Evolutionary conservation across 35 echinoderm and acorn worm species (phyloP).

Genomic region (Stichopus chloronotus): DNA sequence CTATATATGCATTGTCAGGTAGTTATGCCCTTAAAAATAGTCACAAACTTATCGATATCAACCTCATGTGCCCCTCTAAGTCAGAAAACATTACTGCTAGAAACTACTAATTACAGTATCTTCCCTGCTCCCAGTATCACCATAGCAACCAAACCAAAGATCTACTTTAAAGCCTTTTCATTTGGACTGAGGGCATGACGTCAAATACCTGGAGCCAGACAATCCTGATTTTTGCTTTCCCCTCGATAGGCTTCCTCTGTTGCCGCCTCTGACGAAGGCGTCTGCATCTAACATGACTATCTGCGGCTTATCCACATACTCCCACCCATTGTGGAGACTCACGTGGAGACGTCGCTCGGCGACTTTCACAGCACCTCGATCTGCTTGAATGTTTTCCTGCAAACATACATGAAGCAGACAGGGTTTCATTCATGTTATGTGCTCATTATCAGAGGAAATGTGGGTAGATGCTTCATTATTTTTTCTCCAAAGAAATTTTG

Average conservation of each 20-base stretch:
- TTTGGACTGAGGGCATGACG: too few species aligned
- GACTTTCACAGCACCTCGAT: conserved; percentile 67
- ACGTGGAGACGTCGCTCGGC: conserved; percentile 90
- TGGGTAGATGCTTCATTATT: neutral
- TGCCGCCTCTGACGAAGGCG: conserved; percentile 58
- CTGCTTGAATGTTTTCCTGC: conserved; percentile 76
- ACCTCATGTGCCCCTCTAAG: too few species aligned
- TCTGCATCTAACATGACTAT: conserved; percentile 81
- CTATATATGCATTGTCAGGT: too few species aligned
- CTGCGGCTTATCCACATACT: conserved; percentile 88
- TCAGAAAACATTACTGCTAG: too few species aligned
- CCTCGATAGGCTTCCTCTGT: conserved; percentile 74
- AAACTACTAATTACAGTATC: too few species aligned
- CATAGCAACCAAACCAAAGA: too few species aligned
- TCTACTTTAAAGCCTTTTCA: too few species aligned
- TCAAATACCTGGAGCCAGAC: conserved; percentile 34
- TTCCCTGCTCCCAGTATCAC: too few species aligned
- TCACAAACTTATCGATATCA: too few species aligned
- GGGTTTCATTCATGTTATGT: too few species aligned
- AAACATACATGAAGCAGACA: neutral
- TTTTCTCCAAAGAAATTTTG: neutral
- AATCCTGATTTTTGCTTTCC: conserved; percentile 63
- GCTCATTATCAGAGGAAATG: neutral
- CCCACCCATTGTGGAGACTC: conserved; percentile 96
- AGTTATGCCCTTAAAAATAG: too few species aligned